Base-by-base conservation (phyloP, 2,888 invertebrate species). In the Hybos culiciformis region DNA sequence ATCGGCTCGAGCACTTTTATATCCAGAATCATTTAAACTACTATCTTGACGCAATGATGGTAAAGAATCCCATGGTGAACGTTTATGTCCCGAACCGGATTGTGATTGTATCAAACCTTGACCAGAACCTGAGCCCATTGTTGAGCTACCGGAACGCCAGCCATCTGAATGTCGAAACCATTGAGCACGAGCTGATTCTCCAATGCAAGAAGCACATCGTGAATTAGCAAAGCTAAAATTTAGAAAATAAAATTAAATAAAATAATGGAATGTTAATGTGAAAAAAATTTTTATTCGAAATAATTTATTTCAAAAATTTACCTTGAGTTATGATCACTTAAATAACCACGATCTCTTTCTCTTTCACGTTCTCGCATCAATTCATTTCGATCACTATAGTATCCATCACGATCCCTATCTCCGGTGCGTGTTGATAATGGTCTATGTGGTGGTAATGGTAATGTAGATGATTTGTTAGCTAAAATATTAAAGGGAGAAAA, bases 81-180 rank as follows among this genome's bases (percentile, higher is more conserved):
- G 75, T 54, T 83, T 83, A 46, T 83, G 82, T 29, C 70, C 47
- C 70, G 71, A 50, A 39, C 53, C 51, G 5, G 54, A 54, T 53
- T 64, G 62, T 47, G 64, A 62, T 23, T 70, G 70, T 44, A 74
- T 73, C 45, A 73, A 57, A 46, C 63, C 67, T 51, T 67, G 69
- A 42, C 67, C 70, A 50, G 68, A 68, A 42, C 71, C 74, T 23
- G 78, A 77, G 49, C 78, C 77, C 53, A 79, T 70, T 37, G 77
- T 78, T 37, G 80, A 79, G 50, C 79, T 80, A 46, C 80, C 80
- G 32, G 80, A 80, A 50, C 80, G 79, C 87, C 87, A 87, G 37
- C 87, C 86, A 59, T 87, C 87, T 32, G 86, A 87, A 67, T 87
- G 87, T 14, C 87, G 79, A 70, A 86, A 88, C 87, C 87, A 87